These are phyloP conservation scores for Hesperophylax magnus DNA, from an alignment of 1,140 invertebrate genomes.

Conservation along the genomic window DNA sequence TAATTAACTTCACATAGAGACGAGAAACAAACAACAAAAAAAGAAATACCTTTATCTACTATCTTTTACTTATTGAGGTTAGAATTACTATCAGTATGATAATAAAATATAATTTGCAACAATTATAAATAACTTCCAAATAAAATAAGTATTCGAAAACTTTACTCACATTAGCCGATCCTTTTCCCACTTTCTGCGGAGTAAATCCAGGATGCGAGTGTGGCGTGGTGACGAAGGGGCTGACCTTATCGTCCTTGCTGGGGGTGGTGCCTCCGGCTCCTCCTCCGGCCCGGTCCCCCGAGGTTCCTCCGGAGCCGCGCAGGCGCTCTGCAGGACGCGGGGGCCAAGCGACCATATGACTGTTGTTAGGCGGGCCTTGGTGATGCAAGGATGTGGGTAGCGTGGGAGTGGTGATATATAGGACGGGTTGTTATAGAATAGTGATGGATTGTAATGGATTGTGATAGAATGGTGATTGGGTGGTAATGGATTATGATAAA, in stretches of 20 bases:
- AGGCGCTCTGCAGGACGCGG: constrained; percentile 65
- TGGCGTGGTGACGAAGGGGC: constrained; percentile 88
- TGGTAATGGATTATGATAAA: too few relatives aligned
- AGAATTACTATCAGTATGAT: too few relatives aligned
- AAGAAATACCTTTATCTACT: too few relatives aligned
- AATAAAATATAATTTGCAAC: too few relatives aligned
- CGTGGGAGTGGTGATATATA: not conserved
- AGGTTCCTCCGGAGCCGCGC: constrained; percentile 61
- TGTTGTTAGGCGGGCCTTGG: constrained; percentile 64
- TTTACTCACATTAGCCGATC: constrained; percentile 74
- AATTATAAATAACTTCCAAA: too few relatives aligned
- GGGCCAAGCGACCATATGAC: constrained; percentile 68
- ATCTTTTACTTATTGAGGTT: too few relatives aligned
- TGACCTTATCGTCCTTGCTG: constrained; percentile 76
- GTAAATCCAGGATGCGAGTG: constrained; percentile 95
- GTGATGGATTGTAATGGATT: not conserved
- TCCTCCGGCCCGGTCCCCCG: constrained; percentile 63
- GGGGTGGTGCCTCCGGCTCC: constrained; percentile 64
- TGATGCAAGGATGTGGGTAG: constrained; percentile 59
- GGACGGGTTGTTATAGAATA: too few relatives aligned
- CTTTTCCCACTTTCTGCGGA: constrained; percentile 93
- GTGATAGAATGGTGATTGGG: too few relatives aligned
- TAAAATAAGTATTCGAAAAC: constrained; percentile 2
- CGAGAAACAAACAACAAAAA: too few relatives aligned
- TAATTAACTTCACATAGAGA: too few relatives aligned